Evolutionary conservation across 2,113 vertebrate genomes (phyloP).

Genomic region (Tricholaema leucomelas): DNA sequence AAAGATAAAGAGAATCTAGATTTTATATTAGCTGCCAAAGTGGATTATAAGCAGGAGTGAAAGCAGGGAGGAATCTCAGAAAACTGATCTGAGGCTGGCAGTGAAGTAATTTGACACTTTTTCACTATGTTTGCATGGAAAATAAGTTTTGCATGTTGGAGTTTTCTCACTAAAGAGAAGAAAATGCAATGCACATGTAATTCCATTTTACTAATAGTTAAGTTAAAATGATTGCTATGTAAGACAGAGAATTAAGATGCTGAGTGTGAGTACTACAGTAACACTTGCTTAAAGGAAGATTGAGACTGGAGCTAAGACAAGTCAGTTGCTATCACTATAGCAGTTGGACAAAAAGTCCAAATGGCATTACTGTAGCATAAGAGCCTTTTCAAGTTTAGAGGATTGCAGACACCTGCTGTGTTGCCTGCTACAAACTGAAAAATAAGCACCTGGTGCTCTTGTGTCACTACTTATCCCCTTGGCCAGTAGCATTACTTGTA

Average conservation of each 20-base stretch:
- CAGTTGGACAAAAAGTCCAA: not conserved
- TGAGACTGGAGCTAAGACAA: not conserved
- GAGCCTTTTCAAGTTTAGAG: conserved; percentile 26
- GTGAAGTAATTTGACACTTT: not conserved
- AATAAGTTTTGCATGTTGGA: not conserved
- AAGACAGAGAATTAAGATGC: not conserved
- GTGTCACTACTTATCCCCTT: not conserved
- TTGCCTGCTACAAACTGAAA: not conserved
- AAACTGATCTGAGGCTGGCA: not conserved
- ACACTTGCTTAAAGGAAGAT: not conserved
- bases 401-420: conserved; percentile 15
- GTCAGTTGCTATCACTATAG: not conserved
- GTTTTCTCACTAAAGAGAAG: not conserved
- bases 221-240: not conserved
- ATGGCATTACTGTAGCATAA: not conserved
- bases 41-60: not conserved
- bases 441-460: conserved; percentile 37
- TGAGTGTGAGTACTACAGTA: not conserved
- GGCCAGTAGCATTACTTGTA: not conserved
- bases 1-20: not conserved
- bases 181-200: not conserved
- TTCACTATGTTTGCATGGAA: not conserved
- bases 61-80: not conserved
- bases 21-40: not conserved
- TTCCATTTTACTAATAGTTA: too few species aligned